These are phyloP conservation scores for Eulimnadia texana DNA, from an alignment of 1,140 invertebrate genomes.

Conservation along the genomic window DNA sequence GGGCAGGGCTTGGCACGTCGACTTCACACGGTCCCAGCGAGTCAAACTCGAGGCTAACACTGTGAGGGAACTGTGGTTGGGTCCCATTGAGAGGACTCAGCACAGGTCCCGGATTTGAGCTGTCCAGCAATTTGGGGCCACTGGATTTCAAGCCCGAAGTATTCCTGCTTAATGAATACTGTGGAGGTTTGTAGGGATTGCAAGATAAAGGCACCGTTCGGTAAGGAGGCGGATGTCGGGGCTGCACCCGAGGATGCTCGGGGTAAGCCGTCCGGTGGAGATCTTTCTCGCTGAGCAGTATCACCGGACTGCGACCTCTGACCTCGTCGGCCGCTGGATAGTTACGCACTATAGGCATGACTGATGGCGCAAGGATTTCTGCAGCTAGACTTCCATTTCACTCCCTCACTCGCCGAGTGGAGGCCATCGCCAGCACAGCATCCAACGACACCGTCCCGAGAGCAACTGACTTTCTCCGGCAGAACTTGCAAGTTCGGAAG, in stretches of 20 bases:
- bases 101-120: background rate
- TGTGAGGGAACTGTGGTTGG: background rate
- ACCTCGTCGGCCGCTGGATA: background rate
- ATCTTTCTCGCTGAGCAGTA: constrained; percentile 1
- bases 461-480: background rate
- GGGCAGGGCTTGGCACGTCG: constrained; percentile 11
- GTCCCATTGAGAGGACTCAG: background rate
- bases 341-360: background rate
- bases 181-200: background rate
- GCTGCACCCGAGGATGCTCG: background rate
- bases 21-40: background rate
- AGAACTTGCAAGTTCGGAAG: no score
- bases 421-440: background rate
- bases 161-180: background rate
- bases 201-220: constrained; percentile 9
- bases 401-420: no score
- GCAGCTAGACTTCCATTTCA: no score
- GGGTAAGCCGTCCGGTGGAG: background rate
- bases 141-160: background rate
- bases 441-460: background rate
- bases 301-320: background rate
- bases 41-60: constrained; percentile 8
- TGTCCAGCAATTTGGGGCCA: background rate
- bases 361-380: no score
- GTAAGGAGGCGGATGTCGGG: constrained; percentile 6